Evolutionary conservation across 2,797 vertebrate species (phyloP).

Genomic region (Pogonophryne albipinna): DNA sequence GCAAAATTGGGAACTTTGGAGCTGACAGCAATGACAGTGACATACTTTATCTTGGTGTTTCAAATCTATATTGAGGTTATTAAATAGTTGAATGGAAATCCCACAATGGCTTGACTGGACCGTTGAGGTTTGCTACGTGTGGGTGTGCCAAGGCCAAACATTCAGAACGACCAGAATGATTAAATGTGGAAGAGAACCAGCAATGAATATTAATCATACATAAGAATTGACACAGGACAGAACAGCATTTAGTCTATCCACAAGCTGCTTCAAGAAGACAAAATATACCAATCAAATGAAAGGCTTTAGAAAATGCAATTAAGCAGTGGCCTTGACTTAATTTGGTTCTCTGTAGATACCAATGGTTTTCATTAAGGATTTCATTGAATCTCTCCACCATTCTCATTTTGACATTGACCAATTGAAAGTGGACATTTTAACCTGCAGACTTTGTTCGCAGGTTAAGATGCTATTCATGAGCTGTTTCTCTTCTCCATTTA

Average conservation of each 20-base stretch:
- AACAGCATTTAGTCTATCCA: conserved; percentile 53
- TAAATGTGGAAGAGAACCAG: conserved; percentile 60
- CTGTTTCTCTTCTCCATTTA: conserved; percentile 65
- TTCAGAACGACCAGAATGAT: conserved; percentile 70
- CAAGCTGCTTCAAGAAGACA: conserved; percentile 49
- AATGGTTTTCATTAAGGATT: conserved; percentile 75
- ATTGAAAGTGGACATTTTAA: conserved; percentile 64
- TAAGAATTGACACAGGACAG: conserved; percentile 50
- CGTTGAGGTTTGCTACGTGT: conserved; percentile 54
- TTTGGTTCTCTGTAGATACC: conserved; percentile 76
- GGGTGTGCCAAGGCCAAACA: conserved; percentile 72
- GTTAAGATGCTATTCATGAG: conserved; percentile 73
- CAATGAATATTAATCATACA: conserved; percentile 73
- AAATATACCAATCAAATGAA: conserved; percentile 73
- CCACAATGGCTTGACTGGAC: conserved; percentile 56
- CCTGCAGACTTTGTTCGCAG: conserved; percentile 51
- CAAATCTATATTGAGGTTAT: conserved; percentile 59
- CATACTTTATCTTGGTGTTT: conserved; percentile 49
- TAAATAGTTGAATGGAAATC: conserved; percentile 65
- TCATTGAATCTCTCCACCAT: conserved; percentile 66
- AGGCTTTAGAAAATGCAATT: conserved; percentile 77
- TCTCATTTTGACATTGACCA: conserved; percentile 69
- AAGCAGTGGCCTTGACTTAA: conserved; percentile 70
- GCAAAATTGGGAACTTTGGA: conserved; percentile 22
- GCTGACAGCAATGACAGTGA: conserved; percentile 35